A percentile compares a stretch with the other conserved stretches of the same genome.
Evolutionary conservation across 2,113 vertebrate genomes (phyloP).

Genomic region (Nothocercus julius): DNA sequence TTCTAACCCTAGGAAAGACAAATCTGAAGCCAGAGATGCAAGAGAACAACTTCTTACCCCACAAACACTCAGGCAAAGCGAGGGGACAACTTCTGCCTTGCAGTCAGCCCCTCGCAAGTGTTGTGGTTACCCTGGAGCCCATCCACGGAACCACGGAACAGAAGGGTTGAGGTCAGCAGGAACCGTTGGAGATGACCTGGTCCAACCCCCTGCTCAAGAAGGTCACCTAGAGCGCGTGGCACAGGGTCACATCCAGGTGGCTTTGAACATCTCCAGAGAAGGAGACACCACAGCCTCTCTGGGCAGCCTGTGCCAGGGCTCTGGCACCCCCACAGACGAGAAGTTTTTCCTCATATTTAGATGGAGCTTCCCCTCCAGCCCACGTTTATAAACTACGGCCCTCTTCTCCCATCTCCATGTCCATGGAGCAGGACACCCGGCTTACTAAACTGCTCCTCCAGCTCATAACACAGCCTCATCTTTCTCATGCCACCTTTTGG

Average conservation of each 20-base stretch:
- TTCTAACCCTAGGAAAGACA: background rate
- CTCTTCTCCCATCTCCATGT: background rate
- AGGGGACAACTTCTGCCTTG: background rate
- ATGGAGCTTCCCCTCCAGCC: background rate
- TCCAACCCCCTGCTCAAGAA: too few species aligned
- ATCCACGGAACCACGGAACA: too few species aligned
- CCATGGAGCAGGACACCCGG: background rate
- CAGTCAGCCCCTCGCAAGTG: too few species aligned
- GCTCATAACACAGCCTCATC: background rate
- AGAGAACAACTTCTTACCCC: background rate
- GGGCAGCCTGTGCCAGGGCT: too few species aligned
- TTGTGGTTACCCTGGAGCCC: fast-evolving
- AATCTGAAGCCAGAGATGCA: background rate
- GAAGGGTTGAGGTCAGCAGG: too few species aligned
- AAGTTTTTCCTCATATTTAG: too few species aligned
- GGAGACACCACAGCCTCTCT: too few species aligned
- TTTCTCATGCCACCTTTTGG: background rate
- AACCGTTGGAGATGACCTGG: too few species aligned
- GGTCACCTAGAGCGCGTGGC: too few species aligned
- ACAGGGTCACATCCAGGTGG: too few species aligned
- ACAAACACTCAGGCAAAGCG: background rate
- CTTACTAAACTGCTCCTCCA: background rate
- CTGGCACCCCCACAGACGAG: too few species aligned
- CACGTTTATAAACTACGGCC: fast-evolving
- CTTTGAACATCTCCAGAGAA: too few species aligned